Base-by-base conservation (phyloP, 2,113 vertebrate species). In the Excalfactoria chinensis region DNA sequence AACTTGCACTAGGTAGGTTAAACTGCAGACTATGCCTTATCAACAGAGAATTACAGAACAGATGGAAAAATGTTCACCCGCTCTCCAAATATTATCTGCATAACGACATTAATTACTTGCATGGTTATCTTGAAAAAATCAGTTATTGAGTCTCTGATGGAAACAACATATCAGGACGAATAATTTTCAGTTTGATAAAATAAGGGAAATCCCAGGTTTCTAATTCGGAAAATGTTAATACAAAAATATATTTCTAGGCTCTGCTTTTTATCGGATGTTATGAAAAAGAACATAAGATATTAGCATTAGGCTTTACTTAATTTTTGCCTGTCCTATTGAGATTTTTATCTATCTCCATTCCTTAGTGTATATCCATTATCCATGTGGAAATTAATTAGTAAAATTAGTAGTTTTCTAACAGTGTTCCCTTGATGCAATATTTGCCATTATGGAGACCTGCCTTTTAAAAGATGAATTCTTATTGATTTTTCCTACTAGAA, bases 331-430 rank as follows among this genome's bases (percentile, higher is more conserved):
- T 4, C 6, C 56, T 88, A 37, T 18, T 43, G 30, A 78, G 80
- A 92, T 75, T 22, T 88, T 72, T 77, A 69, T 78, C 62, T 68
- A 21, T 46, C 55, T 79, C 75, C 37, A 69, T 68, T 83, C 35
- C 40, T 86, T 67, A 44, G 28, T 43, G 58, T 87, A 87, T 84
- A 68, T n/a, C 55, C 63, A 62, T 84, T 90, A 90, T 68, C 75
- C 72, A 85, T 62, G 55, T 30, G 9, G 62, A 87, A 88, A 81
- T 84, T 89, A 88, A 68, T 93, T 71, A 94, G 35, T 25, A 93
- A 93, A 93, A 89, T 10, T 10, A 14, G 58, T 51, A 60, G 32
- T 66, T 91, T 89, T 78, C 55, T 56, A 89, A 84, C 49, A 73
- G 44, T 23, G 79, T 88, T 76, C 25, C 20, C 34, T 25, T 66